Conservation (phyloP, 2,797 vertebrate genomes). For the Cygnus olor region DNA sequence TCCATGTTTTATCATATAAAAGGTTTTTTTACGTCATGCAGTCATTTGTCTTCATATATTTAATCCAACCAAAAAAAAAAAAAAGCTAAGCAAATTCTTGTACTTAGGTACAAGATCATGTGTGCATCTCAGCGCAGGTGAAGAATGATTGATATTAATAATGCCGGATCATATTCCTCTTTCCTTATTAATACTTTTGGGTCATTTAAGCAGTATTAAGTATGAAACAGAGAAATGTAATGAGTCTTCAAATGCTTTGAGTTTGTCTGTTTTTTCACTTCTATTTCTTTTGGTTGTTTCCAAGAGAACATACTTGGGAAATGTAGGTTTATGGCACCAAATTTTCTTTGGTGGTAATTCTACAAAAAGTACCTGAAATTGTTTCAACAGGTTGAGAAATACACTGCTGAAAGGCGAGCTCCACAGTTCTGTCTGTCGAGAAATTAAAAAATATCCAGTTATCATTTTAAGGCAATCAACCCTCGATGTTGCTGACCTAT, state of each 20-base stretch:
- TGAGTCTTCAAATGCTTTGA: slow-evolving; percentile 29
- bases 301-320: background rate
- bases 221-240: slow-evolving; percentile 26
- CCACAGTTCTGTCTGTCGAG: background rate
- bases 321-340: background rate
- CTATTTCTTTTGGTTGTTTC: background rate
- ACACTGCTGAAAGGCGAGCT: slow-evolving; percentile 21
- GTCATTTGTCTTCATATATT: background rate
- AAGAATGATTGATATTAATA: slow-evolving; percentile 58
- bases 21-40: background rate
- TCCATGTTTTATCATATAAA: background rate
- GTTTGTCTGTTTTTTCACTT: slow-evolving; percentile 21
- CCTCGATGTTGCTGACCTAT: background rate
- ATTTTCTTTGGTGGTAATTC: background rate
- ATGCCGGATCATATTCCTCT: slow-evolving; percentile 19
- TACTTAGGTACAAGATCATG: background rate
- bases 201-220: slow-evolving; percentile 30
- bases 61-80: background rate
- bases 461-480: background rate
- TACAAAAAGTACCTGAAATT: background rate
- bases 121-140: background rate
- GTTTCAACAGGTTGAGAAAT: background rate
- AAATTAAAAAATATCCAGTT: slow-evolving; percentile 35
- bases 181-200: background rate
- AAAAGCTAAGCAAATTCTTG: background rate